Conservation (phyloP, 2,113 vertebrate species). For the Stigmatopora argus region DNA sequence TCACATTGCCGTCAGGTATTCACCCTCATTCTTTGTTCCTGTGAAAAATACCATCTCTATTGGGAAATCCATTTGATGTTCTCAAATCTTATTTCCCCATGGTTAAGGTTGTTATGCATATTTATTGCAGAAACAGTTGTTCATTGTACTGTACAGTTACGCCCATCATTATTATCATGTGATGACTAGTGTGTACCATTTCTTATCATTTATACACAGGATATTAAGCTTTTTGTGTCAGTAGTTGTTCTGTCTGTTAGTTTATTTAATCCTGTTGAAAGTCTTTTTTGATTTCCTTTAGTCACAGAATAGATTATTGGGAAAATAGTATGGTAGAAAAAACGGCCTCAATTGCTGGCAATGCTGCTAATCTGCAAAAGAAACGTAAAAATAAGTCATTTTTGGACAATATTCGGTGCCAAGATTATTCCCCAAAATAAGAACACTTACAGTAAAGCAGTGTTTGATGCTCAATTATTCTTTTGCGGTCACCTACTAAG, state of each 20-base stretch:
- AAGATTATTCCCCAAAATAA: neutral
- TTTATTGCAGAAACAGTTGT: neutral
- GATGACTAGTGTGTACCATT: too few species aligned
- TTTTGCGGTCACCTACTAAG: too few species aligned
- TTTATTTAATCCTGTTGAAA: neutral
- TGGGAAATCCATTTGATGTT: neutral
- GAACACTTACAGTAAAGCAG: neutral
- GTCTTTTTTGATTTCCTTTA: neutral
- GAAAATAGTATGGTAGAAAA: too few species aligned
- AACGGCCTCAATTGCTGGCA: neutral
- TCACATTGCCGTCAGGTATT: slow-evolving; percentile 2
- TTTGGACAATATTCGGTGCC: neutral
- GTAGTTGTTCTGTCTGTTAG: neutral
- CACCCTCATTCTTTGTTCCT: neutral
- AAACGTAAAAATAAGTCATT: neutral
- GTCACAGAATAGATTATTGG: neutral
- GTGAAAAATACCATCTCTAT: neutral
- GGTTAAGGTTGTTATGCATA: neutral
- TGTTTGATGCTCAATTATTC: too few species aligned
- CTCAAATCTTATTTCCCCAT: neutral
- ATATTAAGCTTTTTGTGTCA: neutral
- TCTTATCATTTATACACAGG: neutral
- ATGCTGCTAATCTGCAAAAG: neutral
- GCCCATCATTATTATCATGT: neutral
- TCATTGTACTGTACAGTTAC: neutral